Evolutionary conservation across 2,888 invertebrate species (phyloP), one percentile per base, ranked within the genome.

Genomic region (Nephrotoma guestfalica): DNA sequence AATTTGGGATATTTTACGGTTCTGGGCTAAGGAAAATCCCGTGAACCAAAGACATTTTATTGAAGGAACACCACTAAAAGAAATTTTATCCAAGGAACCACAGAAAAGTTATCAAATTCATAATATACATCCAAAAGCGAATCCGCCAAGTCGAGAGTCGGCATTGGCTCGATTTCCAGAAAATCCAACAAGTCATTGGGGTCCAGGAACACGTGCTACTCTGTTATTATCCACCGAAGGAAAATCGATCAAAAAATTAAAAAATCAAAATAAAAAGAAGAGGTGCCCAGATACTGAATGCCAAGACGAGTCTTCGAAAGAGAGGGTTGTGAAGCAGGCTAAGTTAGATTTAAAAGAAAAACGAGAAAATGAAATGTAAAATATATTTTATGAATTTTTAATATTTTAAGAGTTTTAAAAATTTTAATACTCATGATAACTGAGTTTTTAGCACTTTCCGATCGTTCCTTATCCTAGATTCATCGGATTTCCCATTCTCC

Each of bases 1-100:
- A 9, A 90, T 99, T 18, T 99, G 99, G 99, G 98, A 99, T 91
- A 94, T 99, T 87, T 93, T 99, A 89, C 93, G 97, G 87, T 93
- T 94, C 85, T 98, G 97, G 97, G 95, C 94, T 88, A 93, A 93
- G 88, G 89, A 91, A 0, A 94, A 96, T 90, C 96, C 96, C 0
- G 93, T 94, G 4, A 94, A 93, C 88, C 91, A 93, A 42, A 93
- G 94, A 87, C 93, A 95, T 90, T 93, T 93, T 89, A 88, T 91
- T 7, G 90, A 91, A 0, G 91, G 91, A 3, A 90, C 90, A 0
- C 89, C 91, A 0, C 86, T 91, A 2, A 90, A 91, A 86, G 90
- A 89, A 0, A 94, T 96, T 87, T 91, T 96, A 43, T 91, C 93
- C 0, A 91, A 93, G 88, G 90, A 92, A n/a, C 92, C 93, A 0